phyloP scores from a whole-genome alignment of 2,113 vertebrate species.

The Agelaius phoeniceus region DNA sequence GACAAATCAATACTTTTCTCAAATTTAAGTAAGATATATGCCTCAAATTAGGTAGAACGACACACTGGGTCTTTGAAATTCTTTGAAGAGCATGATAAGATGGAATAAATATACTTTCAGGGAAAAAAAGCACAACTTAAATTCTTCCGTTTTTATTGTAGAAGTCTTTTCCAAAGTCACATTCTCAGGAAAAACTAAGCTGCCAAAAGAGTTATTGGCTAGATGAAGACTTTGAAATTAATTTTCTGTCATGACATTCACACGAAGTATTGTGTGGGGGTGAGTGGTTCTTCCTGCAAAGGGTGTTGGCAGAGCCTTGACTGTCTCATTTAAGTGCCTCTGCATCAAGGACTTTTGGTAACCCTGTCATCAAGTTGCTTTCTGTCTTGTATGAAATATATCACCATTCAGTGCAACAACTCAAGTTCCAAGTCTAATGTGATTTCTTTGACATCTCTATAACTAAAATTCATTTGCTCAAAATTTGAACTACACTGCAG shows the following conservation, averaged over 20 bases:
- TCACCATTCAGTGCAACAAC: conserved; percentile 9
- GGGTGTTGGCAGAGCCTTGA: conserved; percentile 44
- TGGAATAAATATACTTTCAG: background rate
- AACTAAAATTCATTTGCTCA: conserved; percentile 13
- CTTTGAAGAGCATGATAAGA: background rate
- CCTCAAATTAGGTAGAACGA: background rate
- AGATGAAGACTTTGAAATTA: conserved; percentile 42
- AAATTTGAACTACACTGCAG: background rate
- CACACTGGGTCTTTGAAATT: background rate
- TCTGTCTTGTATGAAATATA: conserved; percentile 26
- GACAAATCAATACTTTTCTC: conserved; percentile 20
- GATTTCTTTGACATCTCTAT: conserved; percentile 37
- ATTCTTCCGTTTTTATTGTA: background rate
- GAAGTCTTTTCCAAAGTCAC: background rate
- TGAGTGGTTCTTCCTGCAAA: background rate
- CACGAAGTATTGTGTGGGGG: conserved; percentile 12
- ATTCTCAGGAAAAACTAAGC: background rate
- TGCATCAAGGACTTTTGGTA: conserved; percentile 50
- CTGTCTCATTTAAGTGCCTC: conserved; percentile 44
- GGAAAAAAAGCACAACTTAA: background rate
- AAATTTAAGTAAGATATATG: background rate
- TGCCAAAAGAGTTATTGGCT: background rate
- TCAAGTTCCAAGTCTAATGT: conserved; percentile 11
- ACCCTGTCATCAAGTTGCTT: conserved; percentile 47
- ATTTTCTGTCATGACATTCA: conserved; percentile 41